Conservation (phyloP, 2,888 invertebrate species). For the Oxyteleia sp. region DNA sequence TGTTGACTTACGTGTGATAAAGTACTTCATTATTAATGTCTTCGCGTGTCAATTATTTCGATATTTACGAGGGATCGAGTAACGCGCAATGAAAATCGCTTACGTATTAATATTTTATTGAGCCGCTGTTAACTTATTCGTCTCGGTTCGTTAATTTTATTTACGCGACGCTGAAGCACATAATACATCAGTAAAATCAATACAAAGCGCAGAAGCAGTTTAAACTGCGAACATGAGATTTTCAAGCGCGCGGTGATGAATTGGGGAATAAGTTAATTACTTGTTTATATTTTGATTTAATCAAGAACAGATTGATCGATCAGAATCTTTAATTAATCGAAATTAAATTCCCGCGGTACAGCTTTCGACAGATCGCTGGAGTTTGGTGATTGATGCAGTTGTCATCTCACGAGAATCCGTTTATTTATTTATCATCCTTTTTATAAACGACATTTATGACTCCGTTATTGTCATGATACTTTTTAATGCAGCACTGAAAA, state of each 20-base stretch:
- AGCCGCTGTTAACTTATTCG: slow-evolving; percentile 49
- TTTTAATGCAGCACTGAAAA: slow-evolving; percentile 8
- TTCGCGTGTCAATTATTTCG: slow-evolving; percentile 30
- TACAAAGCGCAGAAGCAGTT: slow-evolving; percentile 40
- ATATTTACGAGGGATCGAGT: background rate
- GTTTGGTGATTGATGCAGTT: too few species aligned
- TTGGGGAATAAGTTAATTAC: slow-evolving; percentile 15
- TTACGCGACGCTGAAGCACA: slow-evolving; percentile 35
- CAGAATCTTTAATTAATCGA: slow-evolving; percentile 19
- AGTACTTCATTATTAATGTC: slow-evolving; percentile 11
- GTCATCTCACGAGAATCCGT: background rate
- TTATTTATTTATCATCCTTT: slow-evolving; percentile 5
- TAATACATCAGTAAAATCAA: slow-evolving; percentile 54
- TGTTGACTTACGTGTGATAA: slow-evolving; percentile 35
- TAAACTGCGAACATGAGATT: slow-evolving; percentile 56
- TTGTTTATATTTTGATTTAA: slow-evolving; percentile 32
- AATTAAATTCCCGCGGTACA: background rate
- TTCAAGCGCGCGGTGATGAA: background rate
- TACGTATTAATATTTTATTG: slow-evolving; percentile 47
- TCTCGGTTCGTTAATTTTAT: slow-evolving; percentile 58
- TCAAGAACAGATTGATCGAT: slow-evolving; percentile 15
- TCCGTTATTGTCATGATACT: slow-evolving; percentile 2
- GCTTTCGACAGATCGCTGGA: background rate
- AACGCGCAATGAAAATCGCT: slow-evolving; percentile 22
- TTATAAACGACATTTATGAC: slow-evolving; percentile 16